Base-by-base conservation (phyloP, 2,797 vertebrate species). In the Darevskia mixta region DNA sequence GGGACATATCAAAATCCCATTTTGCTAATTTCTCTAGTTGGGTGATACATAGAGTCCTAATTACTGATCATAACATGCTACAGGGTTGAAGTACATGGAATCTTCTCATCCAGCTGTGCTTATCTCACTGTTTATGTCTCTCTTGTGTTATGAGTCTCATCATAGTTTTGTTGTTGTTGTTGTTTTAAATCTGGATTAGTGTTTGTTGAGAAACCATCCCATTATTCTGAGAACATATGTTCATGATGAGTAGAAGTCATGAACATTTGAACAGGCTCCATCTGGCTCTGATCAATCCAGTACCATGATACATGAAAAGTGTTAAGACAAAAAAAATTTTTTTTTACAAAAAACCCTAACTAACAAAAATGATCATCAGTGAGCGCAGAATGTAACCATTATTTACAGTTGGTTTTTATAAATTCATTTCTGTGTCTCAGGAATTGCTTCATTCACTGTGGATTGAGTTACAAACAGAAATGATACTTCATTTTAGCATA, bases 191-290 rank as follows among this genome's bases (percentile, higher is more conserved):
- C 89, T 94, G 77, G 82, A 83, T 86, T 92, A 91, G 82, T 94
- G 84, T 93, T 94, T 95, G 92, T 87, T 91, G 90, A 93, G 92
- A 94, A 93, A 82, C 67, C 86, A 94, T 89, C 91, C 95, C 92
- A 94, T 94, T 96, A 96, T 92, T 92, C 71, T 90, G 90, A 88
- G 90, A 96, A 80, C 92, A 94, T 95, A 93, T 92, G 93, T 73
- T 95, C 0, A 0, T 92, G 92, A 93, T 92, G 94, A 95, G 91
- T 93, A 88, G 83, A 90, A 95, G 92, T 93, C 94, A 90, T 93
- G 94, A 95, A 93, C 94, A 86, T 92, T 95, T 95, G 94, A 96
- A 94, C 93, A 88, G 87, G 91, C 88, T 94, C 94, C 92, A 93
- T 95, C 95, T 95, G 95, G 93, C 90, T 91, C 71, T 90, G 93